These are phyloP conservation scores for Oikopleura vanhoeffeni DNA, from an alignment of 23 tunicate species.

Conservation along the genomic window DNA sequence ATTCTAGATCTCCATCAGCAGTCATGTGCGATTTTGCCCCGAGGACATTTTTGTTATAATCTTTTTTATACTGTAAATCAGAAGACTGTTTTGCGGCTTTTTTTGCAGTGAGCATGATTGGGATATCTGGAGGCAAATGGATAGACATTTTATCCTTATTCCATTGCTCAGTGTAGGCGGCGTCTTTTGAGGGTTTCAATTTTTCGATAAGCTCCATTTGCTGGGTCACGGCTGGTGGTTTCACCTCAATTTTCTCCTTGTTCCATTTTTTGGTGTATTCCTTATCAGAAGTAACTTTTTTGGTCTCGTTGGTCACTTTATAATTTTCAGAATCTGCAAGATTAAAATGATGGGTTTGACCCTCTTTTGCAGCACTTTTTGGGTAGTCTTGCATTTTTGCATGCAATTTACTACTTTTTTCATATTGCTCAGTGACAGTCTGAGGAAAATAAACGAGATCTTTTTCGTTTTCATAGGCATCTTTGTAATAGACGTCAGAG, in stretches of 20 bases:
- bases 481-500: conserved; percentile 1
- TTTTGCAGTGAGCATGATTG: neutral
- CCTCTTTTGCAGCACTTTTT: neutral
- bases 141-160: neutral
- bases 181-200: neutral
- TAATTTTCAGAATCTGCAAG: neutral
- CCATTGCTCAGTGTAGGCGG: conserved; percentile 2
- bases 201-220: conserved; percentile 9
- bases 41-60: conserved; percentile 39
- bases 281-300: neutral
- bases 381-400: no score
- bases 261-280: conserved; percentile 3
- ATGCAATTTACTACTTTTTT: neutral
- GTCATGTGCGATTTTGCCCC: conserved; percentile 17
- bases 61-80: conserved; percentile 27
- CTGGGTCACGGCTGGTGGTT: neutral
- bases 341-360: neutral
- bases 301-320: neutral
- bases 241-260: neutral
- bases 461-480: conserved; percentile 5
- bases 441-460: conserved; percentile 4
- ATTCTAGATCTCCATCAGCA: conserved; percentile 12
- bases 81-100: neutral
- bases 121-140: conserved; percentile 10
- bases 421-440: neutral